Evolutionary conservation across 2,113 vertebrate genomes (phyloP), one percentile per base, ranked within the genome.

Genomic region (Protobothrops flavoviridis): DNA sequence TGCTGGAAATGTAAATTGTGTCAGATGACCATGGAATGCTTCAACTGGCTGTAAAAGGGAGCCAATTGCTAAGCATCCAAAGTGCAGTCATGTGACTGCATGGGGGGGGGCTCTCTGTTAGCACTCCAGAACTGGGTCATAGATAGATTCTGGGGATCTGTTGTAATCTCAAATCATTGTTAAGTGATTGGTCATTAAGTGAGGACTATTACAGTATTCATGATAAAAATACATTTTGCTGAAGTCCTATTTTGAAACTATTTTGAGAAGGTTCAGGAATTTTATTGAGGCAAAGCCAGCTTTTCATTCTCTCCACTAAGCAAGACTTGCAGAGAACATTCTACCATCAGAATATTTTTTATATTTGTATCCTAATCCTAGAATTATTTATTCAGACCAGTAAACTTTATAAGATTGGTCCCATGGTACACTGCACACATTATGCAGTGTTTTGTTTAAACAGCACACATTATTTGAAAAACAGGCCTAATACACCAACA

Each of bases 321-420:
- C 3, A 91, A 86, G 24, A 15, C 29, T 87, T 93, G 85, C 93
- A 93, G 92, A 95, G 94, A 97, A 95, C 85, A 64, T 95, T 92
- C 94, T 90, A 91, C 93, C 92, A 91, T 96, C 85, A 91, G 92
- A 85, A 95, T 24, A 92, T 94, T 94, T 92, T 85, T 93, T n/a
- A 24, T n/a, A 52, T 29, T 69, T 69, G n/a, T 39, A 88, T 15
- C 15, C 2, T 45, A 56, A 50, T 55, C 21, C 17, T 91, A 55
- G 33, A 13, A 43, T 24, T 55, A n/a, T n/a, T 64, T 52, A 69
- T 26, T 55, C 90, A 56, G 26, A 52, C 12, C 15, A 92, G 39
- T 52, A 50, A 11, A 88, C 57, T 87, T 92, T n/a, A n/a, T 64
- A 21, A n/a, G 26, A 23, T 90, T 93, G 92, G 88, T 95, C 93